Evolutionary conservation across 2,113 vertebrate species (phyloP).

Genomic region (Gymnocephalus cernua): DNA sequence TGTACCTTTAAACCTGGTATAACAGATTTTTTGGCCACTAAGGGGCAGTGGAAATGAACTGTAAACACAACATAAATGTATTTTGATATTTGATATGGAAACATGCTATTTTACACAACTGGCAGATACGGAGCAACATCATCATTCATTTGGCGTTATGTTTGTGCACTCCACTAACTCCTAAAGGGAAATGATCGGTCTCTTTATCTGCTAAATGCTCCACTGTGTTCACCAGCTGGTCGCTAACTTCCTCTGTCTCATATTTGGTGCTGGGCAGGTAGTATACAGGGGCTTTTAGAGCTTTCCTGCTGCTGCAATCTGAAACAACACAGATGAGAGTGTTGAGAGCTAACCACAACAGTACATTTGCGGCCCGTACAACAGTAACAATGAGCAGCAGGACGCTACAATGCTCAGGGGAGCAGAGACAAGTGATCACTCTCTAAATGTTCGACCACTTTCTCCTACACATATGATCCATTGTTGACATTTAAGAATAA

Average conservation of each 20-base stretch:
- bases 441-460: neutral
- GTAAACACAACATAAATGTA: neutral
- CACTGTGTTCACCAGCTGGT: neutral
- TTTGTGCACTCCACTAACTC: neutral
- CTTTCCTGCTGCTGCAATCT: neutral
- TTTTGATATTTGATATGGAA: neutral
- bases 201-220: neutral
- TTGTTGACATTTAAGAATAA: no score
- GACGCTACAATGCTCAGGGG: neutral
- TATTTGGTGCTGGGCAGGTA: neutral
- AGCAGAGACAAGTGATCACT: neutral
- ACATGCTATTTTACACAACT: neutral
- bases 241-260: neutral
- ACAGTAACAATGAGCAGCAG: slow-evolving; percentile 29
- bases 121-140: neutral
- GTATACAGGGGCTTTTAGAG: neutral
- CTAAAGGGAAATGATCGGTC: neutral
- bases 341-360: neutral
- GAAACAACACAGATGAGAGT: neutral
- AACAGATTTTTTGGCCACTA: no score
- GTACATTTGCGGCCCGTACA: neutral
- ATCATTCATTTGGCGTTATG: neutral
- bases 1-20: neutral
- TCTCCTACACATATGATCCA: neutral
- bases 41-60: neutral